Evolutionary conservation across 1,140 invertebrate genomes (phyloP).

Genomic region (Bombyx mandarina): DNA sequence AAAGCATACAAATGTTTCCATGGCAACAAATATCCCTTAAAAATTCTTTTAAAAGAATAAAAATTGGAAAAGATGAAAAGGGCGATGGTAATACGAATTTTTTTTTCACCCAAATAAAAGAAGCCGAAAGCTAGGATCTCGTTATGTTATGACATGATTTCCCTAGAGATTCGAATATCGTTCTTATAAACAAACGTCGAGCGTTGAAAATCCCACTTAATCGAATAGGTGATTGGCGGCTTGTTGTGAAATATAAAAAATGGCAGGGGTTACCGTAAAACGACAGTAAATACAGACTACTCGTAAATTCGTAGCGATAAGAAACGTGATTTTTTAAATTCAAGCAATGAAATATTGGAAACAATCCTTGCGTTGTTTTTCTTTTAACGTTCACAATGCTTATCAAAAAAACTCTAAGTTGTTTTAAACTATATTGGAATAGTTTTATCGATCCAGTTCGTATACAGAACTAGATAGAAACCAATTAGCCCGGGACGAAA

Average conservation of each 20-base stretch:
- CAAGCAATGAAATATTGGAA: neutral
- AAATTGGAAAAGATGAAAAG: neutral
- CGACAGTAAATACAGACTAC: too few species aligned
- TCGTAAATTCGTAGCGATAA: neutral
- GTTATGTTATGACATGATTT: constrained; percentile 32
- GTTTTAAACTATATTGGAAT: too few species aligned
- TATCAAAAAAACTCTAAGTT: too few species aligned
- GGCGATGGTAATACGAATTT: constrained; percentile 13
- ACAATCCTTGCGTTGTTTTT: neutral
- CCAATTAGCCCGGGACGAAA: too few species aligned
- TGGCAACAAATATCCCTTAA: neutral
- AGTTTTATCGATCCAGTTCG: too few species aligned
- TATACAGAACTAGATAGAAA: too few species aligned
- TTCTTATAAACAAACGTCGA: constrained; percentile 15
- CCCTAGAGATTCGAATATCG: constrained; percentile 18
- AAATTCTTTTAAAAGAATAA: neutral
- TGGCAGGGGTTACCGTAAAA: neutral
- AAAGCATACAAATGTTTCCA: too few species aligned
- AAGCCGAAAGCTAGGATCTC: constrained; percentile 6
- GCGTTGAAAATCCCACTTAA: constrained; percentile 3
- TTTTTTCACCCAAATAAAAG: constrained; percentile 15
- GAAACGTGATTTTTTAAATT: neutral
- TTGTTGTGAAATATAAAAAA: constrained; percentile 4
- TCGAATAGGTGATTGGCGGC: constrained; percentile 10
- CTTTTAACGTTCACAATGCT: neutral